Evolutionary conservation across 2,113 vertebrate genomes (phyloP).

Genomic region (Crypturellus undulatus): DNA sequence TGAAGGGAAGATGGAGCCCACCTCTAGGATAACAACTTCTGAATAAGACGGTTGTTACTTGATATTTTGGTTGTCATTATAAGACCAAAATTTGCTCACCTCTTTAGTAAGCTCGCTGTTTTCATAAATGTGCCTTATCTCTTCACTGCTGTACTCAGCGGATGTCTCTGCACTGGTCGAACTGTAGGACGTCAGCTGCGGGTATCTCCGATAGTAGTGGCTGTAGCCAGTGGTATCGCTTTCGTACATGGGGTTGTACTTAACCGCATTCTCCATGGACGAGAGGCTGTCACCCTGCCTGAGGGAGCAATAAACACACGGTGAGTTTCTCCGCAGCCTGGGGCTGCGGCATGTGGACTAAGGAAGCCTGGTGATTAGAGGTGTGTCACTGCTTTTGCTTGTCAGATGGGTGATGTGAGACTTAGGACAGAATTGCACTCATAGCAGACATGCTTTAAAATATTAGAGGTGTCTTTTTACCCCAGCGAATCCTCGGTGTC

Average conservation of each 20-base stretch:
- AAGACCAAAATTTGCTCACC: slow-evolving; percentile 73
- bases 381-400: neutral
- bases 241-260: slow-evolving; percentile 92
- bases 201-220: slow-evolving; percentile 85
- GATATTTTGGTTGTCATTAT: neutral
- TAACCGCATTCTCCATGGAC: slow-evolving; percentile 89
- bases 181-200: slow-evolving; percentile 82
- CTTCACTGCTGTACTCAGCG: slow-evolving; percentile 93
- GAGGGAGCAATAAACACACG: slow-evolving; percentile 48
- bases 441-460: neutral
- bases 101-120: slow-evolving; percentile 92
- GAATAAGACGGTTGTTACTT: neutral
- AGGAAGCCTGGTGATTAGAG: slow-evolving; percentile 1
- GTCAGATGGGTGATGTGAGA: neutral
- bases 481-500: slow-evolving; percentile 82
- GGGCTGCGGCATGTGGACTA: neutral
- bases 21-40: neutral
- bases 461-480: slow-evolving; percentile 75
- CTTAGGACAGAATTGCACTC: neutral
- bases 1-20: neutral
- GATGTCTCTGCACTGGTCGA: slow-evolving; percentile 87
- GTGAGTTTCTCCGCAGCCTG: slow-evolving; percentile 27
- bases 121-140: slow-evolving; percentile 94
- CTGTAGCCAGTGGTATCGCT: slow-evolving; percentile 86
- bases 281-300: slow-evolving; percentile 86